Percentiles rank a stretch among this genome's conserved stretches.
These are phyloP conservation scores for Anabacerthia variegaticeps DNA, from an alignment of 2,797 vertebrate species.

Conservation along the genomic window DNA sequence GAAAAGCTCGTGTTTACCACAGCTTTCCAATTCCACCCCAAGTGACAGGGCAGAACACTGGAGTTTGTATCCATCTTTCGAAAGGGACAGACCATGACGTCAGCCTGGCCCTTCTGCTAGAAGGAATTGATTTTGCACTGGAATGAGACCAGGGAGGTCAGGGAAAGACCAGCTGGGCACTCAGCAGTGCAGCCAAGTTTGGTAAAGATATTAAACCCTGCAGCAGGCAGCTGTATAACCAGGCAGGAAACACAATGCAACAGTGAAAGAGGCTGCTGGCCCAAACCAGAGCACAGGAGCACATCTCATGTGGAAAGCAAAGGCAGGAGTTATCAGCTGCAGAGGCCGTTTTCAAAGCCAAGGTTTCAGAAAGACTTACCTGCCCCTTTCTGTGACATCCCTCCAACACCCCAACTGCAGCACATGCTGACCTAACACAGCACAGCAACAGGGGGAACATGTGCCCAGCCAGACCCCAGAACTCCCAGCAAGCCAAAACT, in stretches of 20 bases:
- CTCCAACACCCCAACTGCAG: accelerated
- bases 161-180: constrained; percentile 40
- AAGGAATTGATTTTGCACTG: constrained; percentile 57
- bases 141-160: constrained; percentile 46
- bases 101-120: constrained; percentile 62
- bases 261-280: background rate
- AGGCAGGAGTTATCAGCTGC: background rate
- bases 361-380: background rate
- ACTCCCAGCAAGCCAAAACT: background rate
- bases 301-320: accelerated
- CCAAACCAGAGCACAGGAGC: accelerated
- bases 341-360: background rate
- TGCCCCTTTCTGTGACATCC: background rate
- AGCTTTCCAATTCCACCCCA: background rate
- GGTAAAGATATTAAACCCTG: background rate
- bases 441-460: background rate
- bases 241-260: background rate
- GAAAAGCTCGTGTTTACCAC: background rate
- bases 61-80: constrained; percentile 62
- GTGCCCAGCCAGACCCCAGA: background rate
- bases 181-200: constrained; percentile 41
- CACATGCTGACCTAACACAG: background rate
- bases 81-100: background rate
- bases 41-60: background rate
- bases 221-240: accelerated